phyloP scores from a whole-genome alignment of 2,113 vertebrate species.

The Callocephalon fimbriatum region DNA sequence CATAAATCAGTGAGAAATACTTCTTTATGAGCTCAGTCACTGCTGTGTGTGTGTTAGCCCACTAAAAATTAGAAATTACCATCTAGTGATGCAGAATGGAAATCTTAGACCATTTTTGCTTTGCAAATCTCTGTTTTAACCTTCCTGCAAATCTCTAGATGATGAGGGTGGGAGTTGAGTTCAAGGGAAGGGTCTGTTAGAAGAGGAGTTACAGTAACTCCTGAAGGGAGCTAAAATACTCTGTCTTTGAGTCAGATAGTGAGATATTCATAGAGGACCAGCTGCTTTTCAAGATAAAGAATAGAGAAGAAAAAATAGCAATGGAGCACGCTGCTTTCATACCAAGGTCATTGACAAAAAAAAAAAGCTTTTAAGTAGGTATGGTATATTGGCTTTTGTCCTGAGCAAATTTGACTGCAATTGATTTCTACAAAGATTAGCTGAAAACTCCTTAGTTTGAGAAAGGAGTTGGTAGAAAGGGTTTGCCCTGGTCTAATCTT shows the following conservation, averaged over 20 bases:
- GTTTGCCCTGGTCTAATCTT: background rate
- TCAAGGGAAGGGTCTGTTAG: constrained; percentile 33
- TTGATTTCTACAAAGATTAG: background rate
- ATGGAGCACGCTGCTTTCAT: background rate
- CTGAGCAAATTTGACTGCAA: background rate
- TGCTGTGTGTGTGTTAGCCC: background rate
- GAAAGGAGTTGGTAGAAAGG: background rate
- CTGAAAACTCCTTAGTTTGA: background rate
- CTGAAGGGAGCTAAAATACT: constrained; percentile 10
- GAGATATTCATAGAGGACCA: constrained; percentile 32
- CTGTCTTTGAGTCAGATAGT: background rate
- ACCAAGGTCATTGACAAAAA: constrained; percentile 25
- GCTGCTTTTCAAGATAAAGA: constrained; percentile 42
- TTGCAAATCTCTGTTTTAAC: background rate
- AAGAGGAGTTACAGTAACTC: constrained; percentile 33
- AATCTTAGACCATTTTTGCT: background rate
- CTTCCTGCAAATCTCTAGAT: background rate
- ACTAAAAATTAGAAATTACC: background rate
- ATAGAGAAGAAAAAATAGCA: background rate
- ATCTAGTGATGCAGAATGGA: background rate
- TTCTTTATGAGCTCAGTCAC: background rate
- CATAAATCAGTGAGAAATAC: background rate
- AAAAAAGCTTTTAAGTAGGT: constrained; percentile 26
- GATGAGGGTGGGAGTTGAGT: background rate
- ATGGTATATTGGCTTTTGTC: background rate